Percentiles rank a stretch among this genome's conserved stretches.
These are phyloP conservation scores for Macrotrachela quadricornifera DNA, from an alignment of 1,140 invertebrate genomes.

Conservation along the genomic window DNA sequence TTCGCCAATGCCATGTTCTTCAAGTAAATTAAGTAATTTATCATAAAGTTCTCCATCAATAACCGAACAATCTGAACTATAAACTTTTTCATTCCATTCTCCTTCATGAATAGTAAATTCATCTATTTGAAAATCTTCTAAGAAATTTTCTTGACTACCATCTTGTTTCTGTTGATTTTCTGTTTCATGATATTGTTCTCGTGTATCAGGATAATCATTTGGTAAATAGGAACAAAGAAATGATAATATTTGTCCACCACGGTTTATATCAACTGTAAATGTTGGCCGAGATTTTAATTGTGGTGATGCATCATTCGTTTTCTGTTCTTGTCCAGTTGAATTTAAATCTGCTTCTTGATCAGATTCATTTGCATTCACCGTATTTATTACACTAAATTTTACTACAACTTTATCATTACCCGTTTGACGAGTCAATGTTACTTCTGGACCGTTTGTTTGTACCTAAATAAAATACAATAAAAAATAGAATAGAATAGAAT, in stretches of 20 bases:
- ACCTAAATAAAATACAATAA: background rate
- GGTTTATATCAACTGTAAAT: conserved; percentile 7
- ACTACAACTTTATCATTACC: conserved; percentile 1
- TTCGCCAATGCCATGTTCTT: conserved; percentile 8
- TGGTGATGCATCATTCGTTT: background rate
- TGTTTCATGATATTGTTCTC: too few relatives aligned
- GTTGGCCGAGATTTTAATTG: conserved; percentile 2
- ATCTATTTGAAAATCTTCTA: conserved; percentile 10
- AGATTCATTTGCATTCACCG: background rate
- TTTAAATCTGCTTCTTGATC: background rate
- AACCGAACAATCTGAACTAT: conserved; percentile 8
- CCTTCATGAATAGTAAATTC: conserved; percentile 7
- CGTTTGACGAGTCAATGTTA: background rate
- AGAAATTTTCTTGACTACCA: too few relatives aligned
- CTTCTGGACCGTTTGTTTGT: conserved; percentile 4
- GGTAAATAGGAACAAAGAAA: conserved; percentile 8
- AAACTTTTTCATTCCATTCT: conserved; percentile 8
- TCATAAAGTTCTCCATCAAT: conserved; percentile 9
- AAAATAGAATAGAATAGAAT: too few relatives aligned
- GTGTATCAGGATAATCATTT: background rate
- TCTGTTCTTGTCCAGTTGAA: background rate
- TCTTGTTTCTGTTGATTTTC: too few relatives aligned
- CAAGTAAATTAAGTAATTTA: conserved; percentile 5
- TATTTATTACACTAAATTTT: conserved; percentile 7
- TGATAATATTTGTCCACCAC: background rate